Conservation (phyloP, 2,113 vertebrate genomes). For the Ammodytes dubius region DNA sequence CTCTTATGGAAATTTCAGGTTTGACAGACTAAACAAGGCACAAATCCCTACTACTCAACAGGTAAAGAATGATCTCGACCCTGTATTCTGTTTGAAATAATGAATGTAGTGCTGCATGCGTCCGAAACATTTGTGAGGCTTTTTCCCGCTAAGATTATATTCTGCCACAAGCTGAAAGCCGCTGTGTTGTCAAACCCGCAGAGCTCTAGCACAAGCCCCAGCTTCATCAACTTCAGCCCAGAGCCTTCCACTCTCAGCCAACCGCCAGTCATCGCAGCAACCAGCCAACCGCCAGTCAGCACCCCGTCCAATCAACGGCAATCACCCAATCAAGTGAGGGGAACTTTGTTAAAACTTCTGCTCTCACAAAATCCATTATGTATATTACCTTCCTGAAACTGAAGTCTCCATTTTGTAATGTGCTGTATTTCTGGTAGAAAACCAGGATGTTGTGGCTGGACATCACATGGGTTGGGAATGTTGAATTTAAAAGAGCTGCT, state of each 20-base stretch:
- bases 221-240: conserved; percentile 84
- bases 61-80: conserved; percentile 54
- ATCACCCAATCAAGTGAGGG: conserved; percentile 86
- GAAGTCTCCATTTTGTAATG: background rate
- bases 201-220: conserved; percentile 49
- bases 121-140: background rate
- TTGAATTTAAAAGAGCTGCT: background rate
- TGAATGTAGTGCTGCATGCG: background rate
- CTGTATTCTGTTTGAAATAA: background rate
- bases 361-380: background rate
- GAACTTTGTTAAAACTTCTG: background rate
- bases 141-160: background rate
- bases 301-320: conserved; percentile 79
- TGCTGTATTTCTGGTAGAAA: background rate
- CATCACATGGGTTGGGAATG: background rate
- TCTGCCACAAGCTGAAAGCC: background rate
- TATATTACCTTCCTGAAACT: background rate
- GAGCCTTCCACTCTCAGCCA: conserved; percentile 71
- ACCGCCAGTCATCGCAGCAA: conserved; percentile 71
- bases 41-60: conserved; percentile 74
- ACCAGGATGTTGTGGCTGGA: conserved; percentile 6
- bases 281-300: conserved; percentile 68
- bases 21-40: conserved; percentile 90
- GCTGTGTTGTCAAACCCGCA: conserved; percentile 10
- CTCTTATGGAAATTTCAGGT: conserved; percentile 80